These are phyloP conservation scores for Natator depressus DNA, from an alignment of 2,113 vertebrate species.

Conservation along the genomic window DNA sequence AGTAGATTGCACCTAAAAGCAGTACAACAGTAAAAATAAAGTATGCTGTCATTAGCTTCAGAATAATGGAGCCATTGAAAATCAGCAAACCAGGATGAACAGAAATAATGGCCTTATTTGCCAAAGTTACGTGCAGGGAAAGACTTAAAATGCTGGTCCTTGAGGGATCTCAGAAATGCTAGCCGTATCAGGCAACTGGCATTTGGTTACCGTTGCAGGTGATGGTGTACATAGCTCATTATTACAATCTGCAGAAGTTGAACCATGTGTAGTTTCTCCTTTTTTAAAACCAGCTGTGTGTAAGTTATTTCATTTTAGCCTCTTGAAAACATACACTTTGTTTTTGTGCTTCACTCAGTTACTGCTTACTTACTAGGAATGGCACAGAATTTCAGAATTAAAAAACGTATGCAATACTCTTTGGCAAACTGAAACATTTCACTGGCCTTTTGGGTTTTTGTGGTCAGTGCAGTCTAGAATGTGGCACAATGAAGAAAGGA, in stretches of 20 bases:
- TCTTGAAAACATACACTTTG: conserved; percentile 4
- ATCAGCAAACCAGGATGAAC: not conserved
- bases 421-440: not conserved
- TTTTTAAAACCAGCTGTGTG: not conserved
- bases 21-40: not conserved
- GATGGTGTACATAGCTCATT: not conserved
- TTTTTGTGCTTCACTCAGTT: not conserved
- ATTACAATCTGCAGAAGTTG: not conserved
- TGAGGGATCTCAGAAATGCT: not conserved
- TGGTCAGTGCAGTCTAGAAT: not conserved
- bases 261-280: not conserved
- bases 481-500: not conserved
- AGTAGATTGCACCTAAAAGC: not conserved
- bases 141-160: not conserved
- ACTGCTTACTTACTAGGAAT: conserved; percentile 6
- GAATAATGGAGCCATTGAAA: not conserved
- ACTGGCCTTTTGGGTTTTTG: not conserved
- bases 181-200: not conserved
- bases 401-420: not conserved
- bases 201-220: not conserved
- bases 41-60: not conserved
- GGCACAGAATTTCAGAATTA: conserved; percentile 36
- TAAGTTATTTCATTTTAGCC: not conserved
- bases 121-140: not conserved
- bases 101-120: not conserved